A percentile compares a stretch with the other conserved stretches of the same genome.
Evolutionary conservation across 2,888 invertebrate genomes (phyloP).

Genomic region (Sinotaia quadrata): DNA sequence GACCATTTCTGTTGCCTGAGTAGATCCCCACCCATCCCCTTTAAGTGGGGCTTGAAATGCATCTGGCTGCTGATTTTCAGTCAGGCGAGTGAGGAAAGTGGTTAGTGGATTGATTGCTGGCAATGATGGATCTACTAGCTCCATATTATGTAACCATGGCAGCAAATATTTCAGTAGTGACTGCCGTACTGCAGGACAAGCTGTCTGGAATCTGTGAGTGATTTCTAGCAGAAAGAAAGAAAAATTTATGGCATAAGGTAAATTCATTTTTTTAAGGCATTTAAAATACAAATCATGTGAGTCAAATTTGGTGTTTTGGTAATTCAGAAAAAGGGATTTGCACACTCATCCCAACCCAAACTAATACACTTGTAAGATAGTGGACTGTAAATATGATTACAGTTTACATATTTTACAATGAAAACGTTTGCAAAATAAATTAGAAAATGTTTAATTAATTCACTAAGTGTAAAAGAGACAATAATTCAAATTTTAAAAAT

Average conservation of each 20-base stretch:
- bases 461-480: too few species aligned
- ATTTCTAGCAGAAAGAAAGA: constrained; percentile 81
- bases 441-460: too few species aligned
- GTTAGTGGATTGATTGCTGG: constrained; percentile 75
- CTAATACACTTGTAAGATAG: too few species aligned
- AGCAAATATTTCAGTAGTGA: constrained; percentile 91
- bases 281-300: not conserved
- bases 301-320: not conserved
- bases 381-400: too few species aligned
- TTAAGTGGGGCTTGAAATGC: constrained; percentile 77
- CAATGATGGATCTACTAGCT: constrained; percentile 95
- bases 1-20: constrained; percentile 99
- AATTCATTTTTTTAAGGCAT: not conserved
- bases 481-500: too few species aligned
- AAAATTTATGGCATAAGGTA: too few species aligned
- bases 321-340: not conserved
- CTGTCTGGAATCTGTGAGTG: constrained; percentile 95
- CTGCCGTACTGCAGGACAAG: constrained; percentile 92
- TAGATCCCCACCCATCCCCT: constrained; percentile 96
- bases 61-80: constrained; percentile 77
- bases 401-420: too few species aligned
- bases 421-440: too few species aligned
- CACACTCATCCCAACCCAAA: too few species aligned
- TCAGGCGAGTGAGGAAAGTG: constrained; percentile 64
- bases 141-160: constrained; percentile 99